phyloP scores from a whole-genome alignment of 2,113 vertebrate species.

The Poecilia latipinna region DNA sequence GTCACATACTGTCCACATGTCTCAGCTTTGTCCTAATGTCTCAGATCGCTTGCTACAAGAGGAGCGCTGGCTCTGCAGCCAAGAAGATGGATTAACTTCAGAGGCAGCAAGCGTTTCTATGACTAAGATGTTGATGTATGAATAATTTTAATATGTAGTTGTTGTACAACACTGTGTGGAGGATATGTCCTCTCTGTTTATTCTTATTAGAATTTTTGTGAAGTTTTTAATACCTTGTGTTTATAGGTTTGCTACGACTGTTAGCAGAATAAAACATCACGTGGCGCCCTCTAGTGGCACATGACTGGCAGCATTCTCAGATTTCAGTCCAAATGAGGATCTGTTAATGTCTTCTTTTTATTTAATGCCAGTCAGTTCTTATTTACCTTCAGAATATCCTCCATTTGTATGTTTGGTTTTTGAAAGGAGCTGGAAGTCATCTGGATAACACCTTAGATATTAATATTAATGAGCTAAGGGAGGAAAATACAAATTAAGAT shows the following conservation, averaged over 20 bases:
- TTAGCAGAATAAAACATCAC: not conserved
- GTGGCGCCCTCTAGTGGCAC: constrained; percentile 14
- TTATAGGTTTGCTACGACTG: too few relatives aligned
- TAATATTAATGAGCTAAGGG: too few relatives aligned
- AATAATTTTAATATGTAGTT: not conserved
- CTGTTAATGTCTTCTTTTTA: too few relatives aligned
- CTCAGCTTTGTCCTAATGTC: constrained; percentile 80
- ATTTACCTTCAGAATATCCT: too few relatives aligned
- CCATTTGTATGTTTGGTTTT: too few relatives aligned
- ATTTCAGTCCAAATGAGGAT: not conserved
- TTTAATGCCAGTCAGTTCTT: too few relatives aligned
- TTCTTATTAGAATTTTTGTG: not conserved
- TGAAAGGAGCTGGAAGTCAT: too few relatives aligned
- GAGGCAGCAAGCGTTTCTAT: not conserved
- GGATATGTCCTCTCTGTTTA: not conserved
- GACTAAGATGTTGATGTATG: not conserved
- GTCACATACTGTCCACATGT: constrained; percentile 74
- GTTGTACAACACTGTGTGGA: not conserved
- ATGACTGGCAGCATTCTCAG: not conserved
- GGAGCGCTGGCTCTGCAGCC: constrained; percentile 21
- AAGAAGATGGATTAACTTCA: constrained; percentile 52
- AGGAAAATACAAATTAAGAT: too few relatives aligned
- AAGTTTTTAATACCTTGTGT: not conserved
- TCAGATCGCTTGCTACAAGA: constrained; percentile 83
- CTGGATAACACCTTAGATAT: too few relatives aligned